phyloP scores from a whole-genome alignment of 2,888 invertebrate genomes.

The Erannis defoliaria region DNA sequence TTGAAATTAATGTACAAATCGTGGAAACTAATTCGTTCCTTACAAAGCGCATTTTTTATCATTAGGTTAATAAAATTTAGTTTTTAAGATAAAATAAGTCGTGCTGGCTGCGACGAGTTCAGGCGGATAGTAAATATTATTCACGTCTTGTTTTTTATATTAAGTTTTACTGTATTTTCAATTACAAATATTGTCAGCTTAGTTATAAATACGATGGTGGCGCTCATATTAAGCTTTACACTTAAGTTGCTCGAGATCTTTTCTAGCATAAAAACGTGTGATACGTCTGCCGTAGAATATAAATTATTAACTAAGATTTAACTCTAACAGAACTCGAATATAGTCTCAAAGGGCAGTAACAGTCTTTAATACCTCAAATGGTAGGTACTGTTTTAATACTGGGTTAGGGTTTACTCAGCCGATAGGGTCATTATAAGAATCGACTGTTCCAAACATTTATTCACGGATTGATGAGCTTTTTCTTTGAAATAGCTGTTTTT shows the following conservation, averaged over 20 bases:
- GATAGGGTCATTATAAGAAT: too few species aligned
- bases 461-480: too few species aligned
- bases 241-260: too few species aligned
- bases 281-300: too few species aligned
- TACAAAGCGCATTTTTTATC: background rate
- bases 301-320: too few species aligned
- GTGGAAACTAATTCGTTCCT: background rate
- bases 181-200: background rate
- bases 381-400: too few species aligned
- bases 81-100: slow-evolving; percentile 24
- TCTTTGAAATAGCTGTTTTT: too few species aligned
- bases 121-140: background rate
- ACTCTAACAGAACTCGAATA: background rate
- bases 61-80: background rate
- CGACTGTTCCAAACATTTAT: too few species aligned
- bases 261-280: background rate
- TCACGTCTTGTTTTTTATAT: background rate
- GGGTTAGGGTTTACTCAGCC: too few species aligned
- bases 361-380: background rate
- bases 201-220: too few species aligned
- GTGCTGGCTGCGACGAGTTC: slow-evolving; percentile 28
- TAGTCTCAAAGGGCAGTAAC: background rate
- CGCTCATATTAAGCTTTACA: too few species aligned
- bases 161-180: background rate
- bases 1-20: background rate